These are phyloP conservation scores for Notoglanidium macrostoma DNA, from an alignment of 2,797 vertebrate species.

Conservation along the genomic window DNA sequence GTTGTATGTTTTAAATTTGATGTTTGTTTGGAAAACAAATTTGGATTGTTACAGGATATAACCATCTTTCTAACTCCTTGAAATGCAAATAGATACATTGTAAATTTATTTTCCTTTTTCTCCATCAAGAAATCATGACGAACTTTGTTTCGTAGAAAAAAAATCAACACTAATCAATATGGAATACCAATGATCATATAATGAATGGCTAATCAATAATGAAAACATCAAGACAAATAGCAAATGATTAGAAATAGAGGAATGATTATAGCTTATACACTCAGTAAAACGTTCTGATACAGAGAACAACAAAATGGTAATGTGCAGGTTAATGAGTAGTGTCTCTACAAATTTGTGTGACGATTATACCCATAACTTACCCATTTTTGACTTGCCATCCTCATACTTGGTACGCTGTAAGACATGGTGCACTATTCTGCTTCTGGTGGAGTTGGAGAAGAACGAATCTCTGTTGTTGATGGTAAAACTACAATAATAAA, in stretches of 20 bases:
- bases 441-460: conserved; percentile 97
- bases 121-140: neutral
- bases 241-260: neutral
- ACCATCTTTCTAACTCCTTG: neutral
- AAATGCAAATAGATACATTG: neutral
- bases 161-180: neutral
- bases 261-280: neutral
- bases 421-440: conserved; percentile 95
- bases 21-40: neutral
- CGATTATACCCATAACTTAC: conserved; percentile 71
- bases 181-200: neutral
- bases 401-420: conserved; percentile 97
- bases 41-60: neutral
- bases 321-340: conserved; percentile 20
- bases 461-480: conserved; percentile 97
- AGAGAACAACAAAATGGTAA: neutral
- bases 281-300: neutral
- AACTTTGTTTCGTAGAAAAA: neutral
- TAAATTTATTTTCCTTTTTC: neutral
- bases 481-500: conserved; percentile 81
- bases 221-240: neutral
- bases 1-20: neutral
- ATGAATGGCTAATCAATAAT: neutral
- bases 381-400: conserved; percentile 96
- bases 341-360: neutral